Conservation (phyloP, 2,113 vertebrate species). For the Dasyornis broadbenti region DNA sequence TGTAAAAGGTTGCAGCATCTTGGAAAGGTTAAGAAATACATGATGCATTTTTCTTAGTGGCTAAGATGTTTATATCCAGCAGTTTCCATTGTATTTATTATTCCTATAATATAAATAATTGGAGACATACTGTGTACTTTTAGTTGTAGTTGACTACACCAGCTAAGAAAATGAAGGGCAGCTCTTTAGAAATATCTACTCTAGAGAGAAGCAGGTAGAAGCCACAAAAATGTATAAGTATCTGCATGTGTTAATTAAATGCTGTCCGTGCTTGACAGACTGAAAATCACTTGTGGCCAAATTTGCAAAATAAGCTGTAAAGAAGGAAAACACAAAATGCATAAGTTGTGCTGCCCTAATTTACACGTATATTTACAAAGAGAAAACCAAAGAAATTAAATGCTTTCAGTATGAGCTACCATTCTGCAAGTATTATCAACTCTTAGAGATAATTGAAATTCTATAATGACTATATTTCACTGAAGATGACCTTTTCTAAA, state of each 20-base stretch:
- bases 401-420: background rate
- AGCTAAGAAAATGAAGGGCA: background rate
- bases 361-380: background rate
- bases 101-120: background rate
- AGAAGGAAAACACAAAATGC: background rate
- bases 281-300: background rate
- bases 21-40: constrained; percentile 16
- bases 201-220: background rate
- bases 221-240: background rate
- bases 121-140: background rate
- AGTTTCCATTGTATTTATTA: constrained; percentile 9
- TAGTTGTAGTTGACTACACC: background rate
- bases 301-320: background rate
- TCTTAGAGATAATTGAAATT: constrained; percentile 5
- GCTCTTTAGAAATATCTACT: background rate
- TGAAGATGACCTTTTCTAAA: background rate
- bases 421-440: background rate
- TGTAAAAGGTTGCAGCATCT: background rate
- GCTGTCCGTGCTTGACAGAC: background rate
- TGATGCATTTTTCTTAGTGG: background rate
- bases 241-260: constrained; percentile 25
- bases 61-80: background rate
- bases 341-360: background rate
- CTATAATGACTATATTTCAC: background rate
- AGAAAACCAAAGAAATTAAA: background rate